These are phyloP conservation scores for Bombus pascuorum DNA, from an alignment of 1,140 invertebrate species.

Conservation along the genomic window DNA sequence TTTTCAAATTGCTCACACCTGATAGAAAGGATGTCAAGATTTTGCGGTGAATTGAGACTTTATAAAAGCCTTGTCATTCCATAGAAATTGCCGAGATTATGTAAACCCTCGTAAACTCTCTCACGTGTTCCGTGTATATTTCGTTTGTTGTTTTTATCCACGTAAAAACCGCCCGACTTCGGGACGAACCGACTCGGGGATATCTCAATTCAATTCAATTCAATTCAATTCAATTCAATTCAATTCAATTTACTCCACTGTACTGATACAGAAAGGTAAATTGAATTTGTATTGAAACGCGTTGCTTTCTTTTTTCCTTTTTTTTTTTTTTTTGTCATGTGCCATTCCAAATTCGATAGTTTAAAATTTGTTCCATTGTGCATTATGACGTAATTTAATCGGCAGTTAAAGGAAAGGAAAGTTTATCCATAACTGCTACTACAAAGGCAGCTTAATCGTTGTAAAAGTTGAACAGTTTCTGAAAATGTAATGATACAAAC, in stretches of 20 bases:
- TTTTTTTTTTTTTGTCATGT: not conserved
- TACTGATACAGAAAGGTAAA: constrained; percentile 1
- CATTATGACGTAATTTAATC: not conserved
- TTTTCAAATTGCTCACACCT: constrained; percentile 32
- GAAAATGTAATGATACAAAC: not conserved
- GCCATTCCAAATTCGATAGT: too few species aligned
- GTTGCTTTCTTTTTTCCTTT: not conserved
- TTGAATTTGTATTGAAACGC: constrained; percentile 1
- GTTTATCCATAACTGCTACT: too few species aligned
- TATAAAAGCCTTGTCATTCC: constrained; percentile 54
- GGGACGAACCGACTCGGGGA: not conserved
- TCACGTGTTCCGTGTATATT: constrained; percentile 13
- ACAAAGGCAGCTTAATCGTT: not conserved
- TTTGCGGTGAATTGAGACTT: constrained; percentile 44
- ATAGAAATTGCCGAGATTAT: constrained; percentile 42
- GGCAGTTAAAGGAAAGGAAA: too few species aligned
- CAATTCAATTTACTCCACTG: constrained; percentile 8
- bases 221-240: not conserved
- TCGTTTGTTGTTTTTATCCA: constrained; percentile 28
- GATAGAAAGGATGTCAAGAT: constrained; percentile 57
- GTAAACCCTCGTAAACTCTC: constrained; percentile 23
- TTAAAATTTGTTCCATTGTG: not conserved
- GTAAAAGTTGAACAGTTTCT: not conserved
- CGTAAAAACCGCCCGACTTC: not conserved
- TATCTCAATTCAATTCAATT: constrained; percentile 29